Percentiles rank a stretch among this genome's conserved stretches.
These are phyloP conservation scores for Glomeris maerens DNA, from an alignment of 1,140 invertebrate genomes.

Conservation along the genomic window DNA sequence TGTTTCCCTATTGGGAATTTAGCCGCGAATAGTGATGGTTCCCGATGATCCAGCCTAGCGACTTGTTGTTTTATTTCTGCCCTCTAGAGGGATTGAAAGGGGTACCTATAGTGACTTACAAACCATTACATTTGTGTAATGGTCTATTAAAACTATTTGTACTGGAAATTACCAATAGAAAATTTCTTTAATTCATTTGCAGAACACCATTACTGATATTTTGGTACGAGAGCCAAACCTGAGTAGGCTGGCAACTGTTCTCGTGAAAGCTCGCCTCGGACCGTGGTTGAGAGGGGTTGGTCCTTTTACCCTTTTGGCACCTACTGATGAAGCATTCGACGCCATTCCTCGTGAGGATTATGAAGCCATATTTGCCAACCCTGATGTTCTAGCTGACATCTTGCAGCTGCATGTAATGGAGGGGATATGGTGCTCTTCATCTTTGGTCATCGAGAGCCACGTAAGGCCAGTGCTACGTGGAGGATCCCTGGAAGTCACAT, in stretches of 20 bases:
- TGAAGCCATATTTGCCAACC: slow-evolving; percentile 8
- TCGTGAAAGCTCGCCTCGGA: neutral
- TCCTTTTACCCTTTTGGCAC: slow-evolving; percentile 28
- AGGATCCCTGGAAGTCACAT: neutral
- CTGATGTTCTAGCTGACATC: neutral
- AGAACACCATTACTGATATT: slow-evolving; percentile 2
- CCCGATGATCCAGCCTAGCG: neutral
- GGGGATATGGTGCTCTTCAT: neutral
- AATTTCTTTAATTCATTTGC: neutral
- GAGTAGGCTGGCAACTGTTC: neutral
- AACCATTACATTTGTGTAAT: neutral
- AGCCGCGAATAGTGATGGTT: neutral
- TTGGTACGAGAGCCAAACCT: neutral
- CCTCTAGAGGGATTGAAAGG: neutral
- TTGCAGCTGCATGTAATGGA: neutral
- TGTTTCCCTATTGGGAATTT: neutral
- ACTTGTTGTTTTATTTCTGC: neutral
- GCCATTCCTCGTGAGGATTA: slow-evolving; percentile 18
- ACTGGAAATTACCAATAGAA: neutral
- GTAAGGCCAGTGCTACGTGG: neutral
- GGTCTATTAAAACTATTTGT: neutral
- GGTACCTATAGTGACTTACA: neutral
- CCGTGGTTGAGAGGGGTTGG: slow-evolving; percentile 16
- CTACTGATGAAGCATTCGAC: slow-evolving; percentile 26
- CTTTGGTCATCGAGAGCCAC: neutral